phyloP scores from a whole-genome alignment of 1,140 invertebrate species.

The Aphaenogaster ashmeadi region DNA sequence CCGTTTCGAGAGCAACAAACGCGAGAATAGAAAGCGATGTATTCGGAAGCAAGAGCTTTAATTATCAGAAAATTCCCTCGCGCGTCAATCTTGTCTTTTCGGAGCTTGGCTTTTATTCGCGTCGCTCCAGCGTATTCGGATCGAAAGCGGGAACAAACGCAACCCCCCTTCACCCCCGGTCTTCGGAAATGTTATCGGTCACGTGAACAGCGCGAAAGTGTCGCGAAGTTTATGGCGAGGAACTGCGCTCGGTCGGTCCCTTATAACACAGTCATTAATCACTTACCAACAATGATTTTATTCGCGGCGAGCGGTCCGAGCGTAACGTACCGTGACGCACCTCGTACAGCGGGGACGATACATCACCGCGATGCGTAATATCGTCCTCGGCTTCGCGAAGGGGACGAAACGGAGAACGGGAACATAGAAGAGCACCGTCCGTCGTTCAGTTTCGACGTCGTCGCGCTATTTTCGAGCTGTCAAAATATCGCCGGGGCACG shows the following conservation, averaged over 20 bases:
- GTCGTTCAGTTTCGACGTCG: conserved; percentile 62
- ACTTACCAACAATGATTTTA: conserved; percentile 84
- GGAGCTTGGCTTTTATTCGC: background rate
- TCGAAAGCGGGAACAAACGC: conserved; percentile 24
- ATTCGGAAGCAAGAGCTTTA: background rate
- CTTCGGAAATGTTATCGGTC: conserved; percentile 67
- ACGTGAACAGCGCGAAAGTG: conserved; percentile 67
- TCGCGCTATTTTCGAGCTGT: conserved; percentile 72
- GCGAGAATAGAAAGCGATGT: background rate
- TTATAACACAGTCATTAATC: conserved; percentile 79
- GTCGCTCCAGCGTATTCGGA: background rate
- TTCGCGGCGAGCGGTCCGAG: conserved; percentile 79
- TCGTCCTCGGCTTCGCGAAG: conserved; percentile 65
- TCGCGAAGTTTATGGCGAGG: conserved; percentile 72
- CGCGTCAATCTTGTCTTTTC: background rate
- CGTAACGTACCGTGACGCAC: conserved; percentile 79
- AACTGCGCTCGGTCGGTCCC: conserved; percentile 68
- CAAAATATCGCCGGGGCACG: conserved; percentile 66
- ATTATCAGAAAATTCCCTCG: conserved; percentile 10
- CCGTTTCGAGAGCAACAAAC: background rate
- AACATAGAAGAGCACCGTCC: conserved; percentile 46
- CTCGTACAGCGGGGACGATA: conserved; percentile 75
- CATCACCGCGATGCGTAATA: conserved; percentile 79
- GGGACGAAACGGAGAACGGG: conserved; percentile 48
- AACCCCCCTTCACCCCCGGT: background rate